Percentiles rank a stretch among this genome's conserved stretches.
Evolutionary conservation across 2,888 invertebrate genomes (phyloP).

Genomic region (Lasioglossum figueresi): DNA sequence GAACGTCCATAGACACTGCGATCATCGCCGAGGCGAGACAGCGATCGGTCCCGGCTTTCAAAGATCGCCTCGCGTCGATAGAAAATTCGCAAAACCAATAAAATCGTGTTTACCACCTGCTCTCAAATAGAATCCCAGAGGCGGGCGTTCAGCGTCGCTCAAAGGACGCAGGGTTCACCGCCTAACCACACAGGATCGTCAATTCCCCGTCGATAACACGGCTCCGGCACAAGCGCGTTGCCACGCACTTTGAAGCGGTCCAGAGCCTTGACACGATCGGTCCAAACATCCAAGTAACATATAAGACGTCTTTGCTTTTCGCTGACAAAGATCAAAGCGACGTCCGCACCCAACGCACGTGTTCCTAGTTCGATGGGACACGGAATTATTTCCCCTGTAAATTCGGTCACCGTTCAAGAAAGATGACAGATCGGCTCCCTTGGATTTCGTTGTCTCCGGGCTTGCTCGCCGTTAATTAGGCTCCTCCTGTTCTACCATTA

Average conservation of each 20-base stretch:
- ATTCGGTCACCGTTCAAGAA: neutral
- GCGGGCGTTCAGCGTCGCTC: conserved; percentile 8
- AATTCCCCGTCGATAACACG: conserved; percentile 40
- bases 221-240: conserved; percentile 16
- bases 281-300: conserved; percentile 46
- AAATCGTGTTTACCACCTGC: conserved; percentile 12
- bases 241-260: conserved; percentile 46
- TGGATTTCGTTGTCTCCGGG: conserved; percentile 44
- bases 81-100: conserved; percentile 1
- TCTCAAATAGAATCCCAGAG: conserved; percentile 8
- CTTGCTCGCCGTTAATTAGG: conserved; percentile 66
- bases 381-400: neutral
- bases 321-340: conserved; percentile 48
- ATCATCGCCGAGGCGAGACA: neutral
- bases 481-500: conserved; percentile 56
- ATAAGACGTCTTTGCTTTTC: conserved; percentile 47
- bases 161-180: conserved; percentile 29
- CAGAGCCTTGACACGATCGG: conserved; percentile 18
- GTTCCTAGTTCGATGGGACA: neutral
- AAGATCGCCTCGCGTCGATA: neutral
- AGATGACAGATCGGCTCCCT: neutral
- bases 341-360: conserved; percentile 3
- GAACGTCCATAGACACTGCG: neutral
- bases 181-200: conserved; percentile 39
- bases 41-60: neutral